Evolutionary conservation across 2,797 vertebrate genomes (phyloP).

Genomic region (Esox masquinongy): DNA sequence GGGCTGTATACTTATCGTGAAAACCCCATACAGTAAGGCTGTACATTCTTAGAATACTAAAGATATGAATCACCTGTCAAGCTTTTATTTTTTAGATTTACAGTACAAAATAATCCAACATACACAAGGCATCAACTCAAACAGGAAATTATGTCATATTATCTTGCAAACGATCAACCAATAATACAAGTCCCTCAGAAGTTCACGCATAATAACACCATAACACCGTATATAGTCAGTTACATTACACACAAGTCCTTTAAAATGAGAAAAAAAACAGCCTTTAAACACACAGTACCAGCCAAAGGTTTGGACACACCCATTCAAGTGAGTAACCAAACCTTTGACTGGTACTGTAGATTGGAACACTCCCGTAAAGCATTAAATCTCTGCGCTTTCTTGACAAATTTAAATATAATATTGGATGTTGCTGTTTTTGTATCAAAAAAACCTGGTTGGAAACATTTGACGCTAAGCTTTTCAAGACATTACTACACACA

Average conservation of each 20-base stretch:
- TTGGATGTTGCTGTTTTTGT: constrained; percentile 3
- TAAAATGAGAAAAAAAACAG: constrained; percentile 58
- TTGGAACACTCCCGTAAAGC: constrained; percentile 42
- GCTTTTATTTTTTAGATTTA: constrained; percentile 53
- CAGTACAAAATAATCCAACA: constrained; percentile 64
- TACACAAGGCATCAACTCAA: constrained; percentile 45
- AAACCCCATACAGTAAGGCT: too few relatives aligned
- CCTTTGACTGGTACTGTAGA: constrained; percentile 47
- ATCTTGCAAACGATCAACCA: constrained; percentile 46
- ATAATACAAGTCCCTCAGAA: constrained; percentile 63
- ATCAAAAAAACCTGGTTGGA: constrained; percentile 26
- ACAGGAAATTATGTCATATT: constrained; percentile 1
- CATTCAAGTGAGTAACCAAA: too few relatives aligned
- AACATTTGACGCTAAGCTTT: neutral
- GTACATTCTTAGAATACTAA: too few relatives aligned
- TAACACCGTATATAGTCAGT: constrained; percentile 52
- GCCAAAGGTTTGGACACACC: too few relatives aligned
- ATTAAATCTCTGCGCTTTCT: constrained; percentile 65
- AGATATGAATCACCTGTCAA: too few relatives aligned
- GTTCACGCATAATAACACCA: constrained; percentile 62
- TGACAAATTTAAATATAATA: constrained; percentile 29
- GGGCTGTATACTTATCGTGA: too few relatives aligned
- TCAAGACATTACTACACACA: neutral
- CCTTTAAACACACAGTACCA: constrained; percentile 54
- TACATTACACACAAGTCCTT: constrained; percentile 57